Base-by-base conservation (phyloP, 2,113 vertebrate species). In the Ardeotis arabs region DNA sequence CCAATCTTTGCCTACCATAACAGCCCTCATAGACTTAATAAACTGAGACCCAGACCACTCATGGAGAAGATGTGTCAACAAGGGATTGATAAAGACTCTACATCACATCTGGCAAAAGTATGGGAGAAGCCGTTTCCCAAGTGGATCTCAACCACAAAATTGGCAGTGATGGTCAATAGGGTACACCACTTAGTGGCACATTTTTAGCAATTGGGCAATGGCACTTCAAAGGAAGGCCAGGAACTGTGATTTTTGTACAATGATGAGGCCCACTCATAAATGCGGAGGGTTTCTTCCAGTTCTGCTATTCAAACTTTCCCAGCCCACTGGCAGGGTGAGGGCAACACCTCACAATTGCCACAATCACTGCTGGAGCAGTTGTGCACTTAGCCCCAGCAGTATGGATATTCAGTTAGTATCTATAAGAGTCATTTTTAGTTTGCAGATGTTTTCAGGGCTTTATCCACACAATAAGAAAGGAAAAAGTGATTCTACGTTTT, bases 361-460 rank as follows among this genome's bases (percentile, higher is more conserved):
- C 29, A 59, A 27, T 63, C 27, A 28, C 23, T 31, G 23, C 39
- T 76, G 70, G 39, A 64, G 37, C 1, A 0, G 25, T 79, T 47
- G 27, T 44, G 29, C 20, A 8, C 4, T 72, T 83, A 12, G 6
- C 5, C 58, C 13, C 59, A 69, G 39, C 33, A 59, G 14, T 44
- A 55, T 0, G 0, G 13, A n/a, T 75, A 74, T 20, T 27, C 22
- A 49, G 31, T 28, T 74, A 67, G n/a, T 44, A 75, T 35, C n/a
- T 55, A 4, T 27, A 52, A 53, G 28, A 70, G 6, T 47, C 2
- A n/a, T 22, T 88, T 85, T 60, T 52, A 76, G 21, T 35, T 70
- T 75, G 45, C 25, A 70, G n/a, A 45, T 7, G 0, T 81, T 87
- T 68, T 78, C n/a, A 82, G n/a, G 10, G 13, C 16, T 68, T 82